Evolutionary conservation across 2,113 vertebrate genomes (phyloP), one percentile per base, ranked within the genome.

Genomic region (Jaculus jaculus): DNA sequence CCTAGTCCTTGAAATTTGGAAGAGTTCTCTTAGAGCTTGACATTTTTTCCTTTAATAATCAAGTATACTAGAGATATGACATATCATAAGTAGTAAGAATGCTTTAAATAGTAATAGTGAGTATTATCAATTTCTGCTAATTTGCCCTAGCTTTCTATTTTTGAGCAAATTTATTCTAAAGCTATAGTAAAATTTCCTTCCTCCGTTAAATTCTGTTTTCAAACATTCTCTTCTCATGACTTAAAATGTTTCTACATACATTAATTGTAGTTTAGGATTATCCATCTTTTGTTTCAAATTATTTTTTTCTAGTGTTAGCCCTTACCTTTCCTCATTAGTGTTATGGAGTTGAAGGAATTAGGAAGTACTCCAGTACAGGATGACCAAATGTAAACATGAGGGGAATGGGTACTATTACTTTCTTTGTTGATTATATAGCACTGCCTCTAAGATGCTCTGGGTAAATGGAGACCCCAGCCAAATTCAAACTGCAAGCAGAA

Each of bases 171-270:
- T 23, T 23, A 12, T 69, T 86, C 30, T 89, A n/a, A 82, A 93
- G 30, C 30, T 74, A 7, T 26, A 47, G 3, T 5, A 51, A 83
- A 0, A 15, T 32, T 77, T 63, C 15, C 24, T 88, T 91, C 58
- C 32, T 54, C 68, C 71, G 47, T 87, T 75, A 84, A 86, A 74
- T 12, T 89, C 28, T 4, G 90, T 85, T 91, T 93, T 42, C 73
- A 37, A 92, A 60, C 16, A 47, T 74, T 60, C 23, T 90, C 84
- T 95, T 75, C 69, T 79, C 47, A 79, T 58, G 68, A 17, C 58
- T 69, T 82, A 34, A 83, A 86, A 89, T 83, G 34, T 91, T 77
- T 82, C 54, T 54, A 34, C 5, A 51, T 26, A 12, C 0, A 65
- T 51, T 83, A 60, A 54, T 34, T 80, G 61, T 42, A 2, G 54